Evolutionary conservation across 2,797 vertebrate species (phyloP), one percentile per base, ranked within the genome.

Genomic region (Brachyrhaphis roseni): DNA sequence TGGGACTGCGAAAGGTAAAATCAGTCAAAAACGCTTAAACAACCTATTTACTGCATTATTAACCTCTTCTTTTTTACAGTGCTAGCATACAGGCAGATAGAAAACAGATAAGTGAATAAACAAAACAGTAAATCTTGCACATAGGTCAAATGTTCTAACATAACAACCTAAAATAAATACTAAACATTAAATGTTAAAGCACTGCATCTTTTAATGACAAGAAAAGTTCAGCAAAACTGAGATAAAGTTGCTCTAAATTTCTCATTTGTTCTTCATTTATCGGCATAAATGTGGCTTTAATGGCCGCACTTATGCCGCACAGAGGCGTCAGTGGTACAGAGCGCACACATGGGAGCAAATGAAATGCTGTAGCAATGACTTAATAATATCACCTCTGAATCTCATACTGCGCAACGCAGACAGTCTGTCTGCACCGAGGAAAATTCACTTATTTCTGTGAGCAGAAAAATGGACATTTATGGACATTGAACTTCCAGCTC

Each of bases 1-100:
- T 98, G 98, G 10, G 97, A 96, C 97, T 97, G 91, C 23, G 84
- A 92, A 12, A 43, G 76, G 87, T 16, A 78, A 78, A 81, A 80
- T 26, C 36, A 80, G 26, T 45, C 41, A 45, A 45, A 70, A 70
- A 71, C 1, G 1, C 64, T 26, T 68, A 11, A 12, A 4, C 1
- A 55, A 41, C 20, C 10, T 68, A 41, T 41, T 41, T 26, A 23
- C 36, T 71, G 41, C 26, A n/a, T 45, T n/a, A n/a, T 3, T 45
- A 71, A 71, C 26, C 41, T 45, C 36, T 41, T 66, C 5, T 39
- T 41, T 68, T 41, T 68, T 64, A 20, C 36, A 64, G 23, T 36
- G 8, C 18, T 7, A 41, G 34, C 4, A 23, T 23, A 23, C 18
- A 66, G 18, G 8, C 64, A 66, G 64, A 39, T 26, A 13, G 41